A percentile compares a stretch with the other conserved stretches of the same genome.
phyloP scores from a whole-genome alignment of 2,113 vertebrate species.

The Mandrillus leucophaeus region DNA sequence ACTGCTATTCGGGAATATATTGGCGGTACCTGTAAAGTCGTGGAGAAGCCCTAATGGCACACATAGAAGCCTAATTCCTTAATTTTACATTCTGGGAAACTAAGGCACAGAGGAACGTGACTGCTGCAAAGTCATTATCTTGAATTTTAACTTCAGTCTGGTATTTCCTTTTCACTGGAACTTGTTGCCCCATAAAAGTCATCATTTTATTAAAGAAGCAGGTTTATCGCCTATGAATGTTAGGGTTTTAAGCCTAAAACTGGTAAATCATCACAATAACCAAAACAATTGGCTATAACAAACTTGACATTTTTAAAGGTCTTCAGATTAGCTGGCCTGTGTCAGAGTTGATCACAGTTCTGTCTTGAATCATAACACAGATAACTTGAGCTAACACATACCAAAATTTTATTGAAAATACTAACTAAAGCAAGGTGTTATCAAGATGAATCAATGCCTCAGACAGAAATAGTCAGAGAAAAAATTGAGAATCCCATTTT shows the following conservation, averaged over 20 bases:
- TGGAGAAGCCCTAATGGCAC: background rate
- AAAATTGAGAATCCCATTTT: background rate
- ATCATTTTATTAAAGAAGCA: background rate
- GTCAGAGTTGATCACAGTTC: slow-evolving; percentile 7
- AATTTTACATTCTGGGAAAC: background rate
- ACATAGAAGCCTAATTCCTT: background rate
- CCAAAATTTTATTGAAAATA: slow-evolving; percentile 36
- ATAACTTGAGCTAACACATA: background rate
- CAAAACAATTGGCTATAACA: background rate
- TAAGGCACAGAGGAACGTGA: background rate
- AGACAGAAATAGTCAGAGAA: background rate
- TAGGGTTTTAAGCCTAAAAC: background rate
- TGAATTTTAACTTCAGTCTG: background rate
- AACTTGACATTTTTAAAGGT: slow-evolving; percentile 12
- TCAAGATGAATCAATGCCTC: background rate
- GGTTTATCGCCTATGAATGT: background rate
- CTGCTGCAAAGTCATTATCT: background rate
- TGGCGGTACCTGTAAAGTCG: background rate
- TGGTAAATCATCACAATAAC: background rate
- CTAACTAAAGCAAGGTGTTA: background rate
- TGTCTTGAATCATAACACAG: background rate
- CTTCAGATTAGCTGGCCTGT: background rate
- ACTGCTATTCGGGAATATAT: background rate
- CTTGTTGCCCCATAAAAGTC: background rate
- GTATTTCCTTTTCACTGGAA: background rate